phyloP scores from a whole-genome alignment of 1,140 invertebrate species.

The Heliconius hewitsoni region DNA sequence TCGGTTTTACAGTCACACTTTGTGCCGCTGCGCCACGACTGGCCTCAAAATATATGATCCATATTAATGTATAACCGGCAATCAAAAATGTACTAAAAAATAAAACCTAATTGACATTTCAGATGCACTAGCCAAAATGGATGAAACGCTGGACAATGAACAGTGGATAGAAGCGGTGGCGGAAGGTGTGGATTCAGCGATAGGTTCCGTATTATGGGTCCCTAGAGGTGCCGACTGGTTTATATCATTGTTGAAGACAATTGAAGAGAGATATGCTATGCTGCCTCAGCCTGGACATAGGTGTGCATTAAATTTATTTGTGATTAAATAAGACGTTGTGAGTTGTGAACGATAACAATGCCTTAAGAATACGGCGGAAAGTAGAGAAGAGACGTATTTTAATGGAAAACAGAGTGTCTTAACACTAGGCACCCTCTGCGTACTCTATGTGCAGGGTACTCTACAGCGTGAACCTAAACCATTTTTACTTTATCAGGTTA shows the following conservation, averaged over 20 bases:
- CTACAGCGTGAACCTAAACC: too few species aligned
- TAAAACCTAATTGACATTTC: not conserved
- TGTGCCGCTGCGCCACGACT: too few species aligned
- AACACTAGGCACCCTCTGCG: not conserved
- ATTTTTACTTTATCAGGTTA: constrained; percentile 76
- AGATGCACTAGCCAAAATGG: constrained; percentile 94
- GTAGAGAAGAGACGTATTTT: too few species aligned
- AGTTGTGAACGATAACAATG: not conserved
- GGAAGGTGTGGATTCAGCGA: constrained; percentile 83
- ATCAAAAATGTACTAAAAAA: too few species aligned
- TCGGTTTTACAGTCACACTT: too few species aligned
- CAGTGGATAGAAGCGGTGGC: constrained; percentile 83
- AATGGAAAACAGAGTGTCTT: too few species aligned
- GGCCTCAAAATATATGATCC: too few species aligned
- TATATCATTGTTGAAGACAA: constrained; percentile 90
- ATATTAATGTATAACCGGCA: too few species aligned
- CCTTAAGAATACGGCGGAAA: too few species aligned
- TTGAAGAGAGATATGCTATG: constrained; percentile 92
- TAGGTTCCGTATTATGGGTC: constrained; percentile 87
- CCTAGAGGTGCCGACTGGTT: constrained; percentile 90
- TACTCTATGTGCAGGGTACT: too few species aligned
- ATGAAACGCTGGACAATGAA: constrained; percentile 89
- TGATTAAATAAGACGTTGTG: not conserved
- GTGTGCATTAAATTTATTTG: constrained; percentile 51
- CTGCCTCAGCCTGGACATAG: constrained; percentile 93